Evolutionary conservation across 2,888 invertebrate species (phyloP).

Genomic region (Ophonus ardosiacus): DNA sequence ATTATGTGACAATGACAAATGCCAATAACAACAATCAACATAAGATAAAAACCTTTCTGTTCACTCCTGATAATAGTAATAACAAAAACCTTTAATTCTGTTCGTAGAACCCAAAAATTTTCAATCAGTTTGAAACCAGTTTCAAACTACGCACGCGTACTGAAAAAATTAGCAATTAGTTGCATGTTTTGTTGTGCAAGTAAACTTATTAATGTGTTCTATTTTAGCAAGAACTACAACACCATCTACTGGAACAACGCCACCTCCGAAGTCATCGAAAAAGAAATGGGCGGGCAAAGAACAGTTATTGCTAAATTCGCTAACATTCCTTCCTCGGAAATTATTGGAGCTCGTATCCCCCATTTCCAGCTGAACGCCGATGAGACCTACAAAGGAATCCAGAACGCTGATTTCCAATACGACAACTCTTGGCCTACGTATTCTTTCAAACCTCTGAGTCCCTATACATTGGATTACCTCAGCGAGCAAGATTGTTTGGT

Average conservation of each 20-base stretch:
- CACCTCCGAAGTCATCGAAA: constrained; percentile 67
- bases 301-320: constrained; percentile 72
- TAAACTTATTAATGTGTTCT: too few relatives aligned
- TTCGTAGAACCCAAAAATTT: too few relatives aligned
- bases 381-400: constrained; percentile 78
- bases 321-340: constrained; percentile 71
- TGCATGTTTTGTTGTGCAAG: too few relatives aligned
- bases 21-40: too few relatives aligned
- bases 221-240: constrained; percentile 66
- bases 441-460: constrained; percentile 79
- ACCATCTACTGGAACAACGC: constrained; percentile 72
- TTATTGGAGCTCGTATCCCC: constrained; percentile 76
- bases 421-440: constrained; percentile 82
- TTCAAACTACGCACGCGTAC: too few relatives aligned
- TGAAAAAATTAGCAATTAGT: too few relatives aligned
- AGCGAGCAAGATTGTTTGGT: constrained; percentile 78
- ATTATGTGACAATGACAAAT: too few relatives aligned
- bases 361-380: constrained; percentile 80
- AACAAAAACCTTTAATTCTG: too few relatives aligned
- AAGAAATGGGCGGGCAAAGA: constrained; percentile 73
- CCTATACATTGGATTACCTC: constrained; percentile 82
- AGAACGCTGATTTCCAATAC: constrained; percentile 77
- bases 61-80: too few relatives aligned
- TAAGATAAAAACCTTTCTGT: too few relatives aligned
- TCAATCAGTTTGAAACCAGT: too few relatives aligned